Evolutionary conservation across 2,797 vertebrate species (phyloP), one percentile per base, ranked within the genome.

Genomic region (Periparus ater): DNA sequence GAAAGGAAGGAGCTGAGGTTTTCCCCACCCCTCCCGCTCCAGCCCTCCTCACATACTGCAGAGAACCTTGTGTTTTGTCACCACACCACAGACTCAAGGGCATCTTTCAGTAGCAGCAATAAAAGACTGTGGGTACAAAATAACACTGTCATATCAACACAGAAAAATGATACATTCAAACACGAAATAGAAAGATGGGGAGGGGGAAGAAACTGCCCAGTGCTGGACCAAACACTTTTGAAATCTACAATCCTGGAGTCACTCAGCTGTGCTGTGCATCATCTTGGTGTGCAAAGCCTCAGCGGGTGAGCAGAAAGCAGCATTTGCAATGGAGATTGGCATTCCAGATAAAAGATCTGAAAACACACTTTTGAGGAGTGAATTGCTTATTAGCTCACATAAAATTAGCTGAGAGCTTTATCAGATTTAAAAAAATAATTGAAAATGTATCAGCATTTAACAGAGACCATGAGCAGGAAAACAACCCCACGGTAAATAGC

Each of bases 391-490:
- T 97, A 96, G 90, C 95, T 92, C 77, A 95, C 94, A 88, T 70
- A 92, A 98, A 98, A 98, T 98, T 97, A 97, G 93, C 94, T 92
- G 96, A 97, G 97, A 95, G 71, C 95, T 96, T 97, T 96, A 98
- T 97, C 97, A 97, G 97, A 98, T 98, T 98, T 95, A 14, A 76
- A 91, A 97, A 97, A 97, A 96, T 96, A 97, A 98, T 97, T 97
- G 95, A 95, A 97, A 97, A 96, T 96, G 94, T 96, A 97, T 97
- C 95, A 94, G 95, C 96, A 92, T 95, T 96, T 97, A 97, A 94
- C 94, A 97, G 96, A 96, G 77, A 68, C 53, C 67, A 42, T 10
- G 88, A 86, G 90, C 45, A 91, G 65, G 67, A 90, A 96, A 97
- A 97, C 82, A 96, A 90, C 89, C n/a, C 77, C 84, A 68, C 60